Percentiles rank a stretch among this genome's conserved stretches.
phyloP scores from a whole-genome alignment of 2,797 vertebrate species.

The Bradypodion pumilum region DNA sequence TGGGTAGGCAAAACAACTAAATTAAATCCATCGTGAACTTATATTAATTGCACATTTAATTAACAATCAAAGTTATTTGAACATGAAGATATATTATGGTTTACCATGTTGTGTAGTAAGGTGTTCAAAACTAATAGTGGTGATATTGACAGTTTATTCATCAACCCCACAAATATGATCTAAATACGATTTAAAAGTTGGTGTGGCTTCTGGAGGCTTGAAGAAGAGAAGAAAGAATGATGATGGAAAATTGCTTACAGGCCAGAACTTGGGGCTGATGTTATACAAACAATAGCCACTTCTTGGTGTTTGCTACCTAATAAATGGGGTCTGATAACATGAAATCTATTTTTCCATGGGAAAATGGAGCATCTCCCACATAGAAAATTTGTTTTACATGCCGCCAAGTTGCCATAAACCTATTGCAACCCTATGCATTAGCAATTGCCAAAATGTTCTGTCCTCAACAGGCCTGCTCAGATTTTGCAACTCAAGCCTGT shows the following conservation, averaged over 20 bases:
- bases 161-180: background rate
- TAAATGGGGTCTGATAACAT: background rate
- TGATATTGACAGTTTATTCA: background rate
- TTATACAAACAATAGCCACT: background rate
- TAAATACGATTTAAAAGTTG: too few relatives aligned
- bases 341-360: background rate
- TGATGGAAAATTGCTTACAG: background rate
- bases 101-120: background rate
- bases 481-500: too few relatives aligned
- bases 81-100: background rate
- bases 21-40: background rate
- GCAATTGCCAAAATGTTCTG: too few relatives aligned
- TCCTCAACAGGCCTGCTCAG: too few relatives aligned
- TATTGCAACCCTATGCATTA: too few relatives aligned
- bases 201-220: background rate
- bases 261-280: background rate
- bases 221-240: background rate
- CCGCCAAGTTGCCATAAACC: too few relatives aligned
- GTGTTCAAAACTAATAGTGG: background rate
- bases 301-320: background rate
- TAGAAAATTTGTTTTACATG: too few relatives aligned
- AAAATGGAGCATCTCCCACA: too few relatives aligned
- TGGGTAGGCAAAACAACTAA: too few relatives aligned
- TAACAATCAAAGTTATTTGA: background rate
- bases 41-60: background rate